Evolutionary conservation across 1,140 invertebrate species (phyloP).

Genomic region (Brachionus calyciflorus): DNA sequence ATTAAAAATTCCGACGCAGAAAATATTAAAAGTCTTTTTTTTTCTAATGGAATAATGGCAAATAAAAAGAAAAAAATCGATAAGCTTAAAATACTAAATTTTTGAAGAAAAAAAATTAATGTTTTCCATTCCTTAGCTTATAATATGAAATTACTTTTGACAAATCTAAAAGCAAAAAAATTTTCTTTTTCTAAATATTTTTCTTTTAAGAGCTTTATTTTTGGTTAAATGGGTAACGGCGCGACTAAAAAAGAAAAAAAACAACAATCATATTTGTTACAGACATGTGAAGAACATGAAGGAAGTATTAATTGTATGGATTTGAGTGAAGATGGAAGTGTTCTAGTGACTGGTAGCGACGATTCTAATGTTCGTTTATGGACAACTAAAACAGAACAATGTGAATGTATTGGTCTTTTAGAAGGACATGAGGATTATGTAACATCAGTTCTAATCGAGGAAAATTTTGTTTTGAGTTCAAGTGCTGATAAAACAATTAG

Average conservation of each 20-base stretch:
- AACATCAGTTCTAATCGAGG: slow-evolving; percentile 62
- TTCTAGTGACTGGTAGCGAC: slow-evolving; percentile 64
- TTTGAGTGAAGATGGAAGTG: slow-evolving; percentile 64
- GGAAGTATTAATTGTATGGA: slow-evolving; percentile 64
- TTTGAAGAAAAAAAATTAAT: not conserved
- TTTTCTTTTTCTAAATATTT: not conserved
- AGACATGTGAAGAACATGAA: slow-evolving; percentile 56
- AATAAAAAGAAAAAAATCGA: too few relatives aligned
- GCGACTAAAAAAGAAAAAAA: slow-evolving; percentile 44
- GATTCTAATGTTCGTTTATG: slow-evolving; percentile 63
- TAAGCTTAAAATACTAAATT: too few relatives aligned
- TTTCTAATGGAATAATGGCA: too few relatives aligned
- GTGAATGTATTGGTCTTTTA: slow-evolving; percentile 64
- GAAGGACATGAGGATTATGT: slow-evolving; percentile 63
- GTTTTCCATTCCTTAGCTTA: too few relatives aligned
- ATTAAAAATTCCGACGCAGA: too few relatives aligned
- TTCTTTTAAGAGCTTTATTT: not conserved
- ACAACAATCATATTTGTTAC: slow-evolving; percentile 25
- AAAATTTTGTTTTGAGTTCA: slow-evolving; percentile 63
- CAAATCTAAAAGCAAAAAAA: too few relatives aligned
- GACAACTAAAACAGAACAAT: slow-evolving; percentile 62
- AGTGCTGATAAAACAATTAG: slow-evolving; percentile 64
- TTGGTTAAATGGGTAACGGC: slow-evolving; percentile 19
- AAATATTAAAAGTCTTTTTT: too few relatives aligned
- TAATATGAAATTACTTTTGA: too few relatives aligned